Percentiles rank a stretch among this genome's conserved stretches.
These are phyloP conservation scores for Protobothrops flavoviridis DNA, from an alignment of 2,113 vertebrate species.

Conservation along the genomic window DNA sequence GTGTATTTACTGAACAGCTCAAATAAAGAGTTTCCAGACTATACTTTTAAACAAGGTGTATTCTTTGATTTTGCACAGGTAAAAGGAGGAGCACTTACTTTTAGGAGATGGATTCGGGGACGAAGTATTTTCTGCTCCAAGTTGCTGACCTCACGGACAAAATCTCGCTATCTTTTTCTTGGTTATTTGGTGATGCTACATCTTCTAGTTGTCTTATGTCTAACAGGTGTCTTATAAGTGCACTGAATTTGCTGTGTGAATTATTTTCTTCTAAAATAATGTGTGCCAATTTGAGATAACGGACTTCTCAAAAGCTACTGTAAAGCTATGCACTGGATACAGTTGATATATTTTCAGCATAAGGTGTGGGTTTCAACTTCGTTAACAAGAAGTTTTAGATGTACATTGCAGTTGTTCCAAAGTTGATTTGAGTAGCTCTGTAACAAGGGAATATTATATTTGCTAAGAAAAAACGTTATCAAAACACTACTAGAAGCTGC, in stretches of 20 bases:
- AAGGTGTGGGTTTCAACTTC: conserved; percentile 12
- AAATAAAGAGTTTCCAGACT: background rate
- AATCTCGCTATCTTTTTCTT: conserved; percentile 84
- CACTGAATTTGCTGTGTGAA: conserved; percentile 20
- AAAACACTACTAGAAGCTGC: conserved; percentile 59
- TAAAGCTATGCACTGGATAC: conserved; percentile 64
- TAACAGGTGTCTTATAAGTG: conserved; percentile 76
- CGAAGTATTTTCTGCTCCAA: conserved; percentile 86
- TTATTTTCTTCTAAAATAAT: conserved; percentile 11
- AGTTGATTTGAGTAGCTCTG: conserved; percentile 59
- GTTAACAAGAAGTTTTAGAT: conserved; percentile 30
- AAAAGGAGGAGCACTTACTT: conserved; percentile 75
- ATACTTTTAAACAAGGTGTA: background rate
- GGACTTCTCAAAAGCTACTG: conserved; percentile 60
- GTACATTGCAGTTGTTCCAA: conserved; percentile 60
- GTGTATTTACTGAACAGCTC: background rate
- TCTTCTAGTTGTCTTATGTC: conserved; percentile 79
- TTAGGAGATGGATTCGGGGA: conserved; percentile 81
- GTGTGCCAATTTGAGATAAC: conserved; percentile 43
- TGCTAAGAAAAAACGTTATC: conserved; percentile 63
- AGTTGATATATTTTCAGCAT: conserved; percentile 49
- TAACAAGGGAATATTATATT: conserved; percentile 62
- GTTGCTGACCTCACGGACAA: conserved; percentile 78
- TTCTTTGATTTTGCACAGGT: conserved; percentile 67
- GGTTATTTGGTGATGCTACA: conserved; percentile 80